Evolutionary conservation across 2,888 invertebrate species (phyloP), one percentile per base, ranked within the genome.

Genomic region (Conchocele bisecta): DNA sequence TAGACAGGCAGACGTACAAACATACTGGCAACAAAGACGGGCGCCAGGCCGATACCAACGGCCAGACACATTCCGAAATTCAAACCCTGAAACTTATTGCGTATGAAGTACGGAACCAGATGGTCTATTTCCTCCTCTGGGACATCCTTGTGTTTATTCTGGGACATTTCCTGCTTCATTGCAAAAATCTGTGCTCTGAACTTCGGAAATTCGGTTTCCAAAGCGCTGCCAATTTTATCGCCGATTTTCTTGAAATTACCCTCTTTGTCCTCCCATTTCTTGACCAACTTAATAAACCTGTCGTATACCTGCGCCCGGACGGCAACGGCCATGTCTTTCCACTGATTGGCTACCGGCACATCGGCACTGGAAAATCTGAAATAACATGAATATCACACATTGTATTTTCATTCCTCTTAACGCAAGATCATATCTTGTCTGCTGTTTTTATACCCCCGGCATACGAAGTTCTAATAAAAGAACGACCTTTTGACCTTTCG

Each of bases 21-120:
- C 17, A 77, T 81, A 11, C 80, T 78, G 31, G 83, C 71, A 41
- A 85, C 50, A 11, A 84, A 70, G 1, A 84, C 81, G 7, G 85
- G 85, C 22, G 85, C 74, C 46, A 83, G 67, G 11, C 83, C 82
- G 58, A 85, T 72, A 28, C 84, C 81, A 7, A 85, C 42, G 15
- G 75, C 73, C 22, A 82, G 66, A 46, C 71, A 75, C 22, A 73
- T 71, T 15, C 82, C 82, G 15, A 72, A 44, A 33, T 69, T 76
- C 11, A 79, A 29, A 20, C 73, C 72, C 22, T 41, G 48, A 60
- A 80, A 76, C 42, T 63, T 65, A 29, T 69, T 57, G 9, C 66
- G 59, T 15, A 82, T 51, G 44, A 69, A 56, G 26, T 68, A 33
- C 20, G 82, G 82, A 22, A 82, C 61, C 28, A 82, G 50, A 9